Percentiles rank a stretch among this genome's conserved stretches.
These are phyloP conservation scores for Bryconaethiops microstoma DNA, from an alignment of 2,797 vertebrate genomes.

Conservation along the genomic window DNA sequence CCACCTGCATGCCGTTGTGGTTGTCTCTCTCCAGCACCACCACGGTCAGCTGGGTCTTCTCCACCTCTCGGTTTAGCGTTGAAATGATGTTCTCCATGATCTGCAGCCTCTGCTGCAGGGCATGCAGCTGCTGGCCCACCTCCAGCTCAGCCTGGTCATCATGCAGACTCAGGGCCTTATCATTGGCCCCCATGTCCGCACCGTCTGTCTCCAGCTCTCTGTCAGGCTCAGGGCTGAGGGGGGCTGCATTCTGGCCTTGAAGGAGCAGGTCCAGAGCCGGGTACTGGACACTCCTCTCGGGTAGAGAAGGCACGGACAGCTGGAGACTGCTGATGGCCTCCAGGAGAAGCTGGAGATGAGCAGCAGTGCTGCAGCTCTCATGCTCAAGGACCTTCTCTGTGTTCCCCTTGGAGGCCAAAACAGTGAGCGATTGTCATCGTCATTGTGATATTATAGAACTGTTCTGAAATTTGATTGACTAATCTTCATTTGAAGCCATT, in stretches of 20 bases:
- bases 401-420: conserved; percentile 70
- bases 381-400: conserved; percentile 76
- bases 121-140: conserved; percentile 70
- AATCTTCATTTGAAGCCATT: no score
- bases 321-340: conserved; percentile 70
- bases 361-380: conserved; percentile 65
- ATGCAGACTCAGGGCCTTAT: conserved; percentile 55
- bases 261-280: conserved; percentile 41
- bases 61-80: conserved; percentile 84
- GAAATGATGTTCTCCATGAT: conserved; percentile 85
- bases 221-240: conserved; percentile 45
- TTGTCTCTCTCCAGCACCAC: conserved; percentile 73
- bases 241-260: neutral
- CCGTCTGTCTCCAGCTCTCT: conserved; percentile 55
- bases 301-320: conserved; percentile 39
- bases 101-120: conserved; percentile 79
- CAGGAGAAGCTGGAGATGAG: conserved; percentile 78
- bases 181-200: conserved; percentile 60
- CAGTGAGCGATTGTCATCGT: neutral
- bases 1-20: conserved; percentile 73
- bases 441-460: neutral
- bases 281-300: conserved; percentile 36
- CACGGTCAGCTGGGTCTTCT: conserved; percentile 74
- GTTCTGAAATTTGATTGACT: no score
- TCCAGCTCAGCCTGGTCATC: conserved; percentile 55